Conservation (phyloP, 1,140 invertebrate species). For the Zaprionus africanus region DNA sequence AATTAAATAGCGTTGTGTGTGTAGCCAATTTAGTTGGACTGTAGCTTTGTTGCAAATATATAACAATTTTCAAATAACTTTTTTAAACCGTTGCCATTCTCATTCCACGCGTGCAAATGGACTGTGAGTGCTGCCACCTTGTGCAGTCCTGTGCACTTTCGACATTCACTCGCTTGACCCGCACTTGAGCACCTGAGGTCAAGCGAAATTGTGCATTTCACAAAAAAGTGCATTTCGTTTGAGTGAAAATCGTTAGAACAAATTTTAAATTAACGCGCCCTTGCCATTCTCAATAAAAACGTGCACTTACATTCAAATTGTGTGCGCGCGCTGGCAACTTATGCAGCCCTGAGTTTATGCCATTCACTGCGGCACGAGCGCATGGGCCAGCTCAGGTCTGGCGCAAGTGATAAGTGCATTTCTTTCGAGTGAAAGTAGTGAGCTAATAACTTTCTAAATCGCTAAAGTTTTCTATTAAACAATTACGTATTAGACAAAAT, state of each 20-base stretch:
- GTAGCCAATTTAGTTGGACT: constrained; percentile 38
- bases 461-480: constrained; percentile 33
- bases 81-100: not conserved
- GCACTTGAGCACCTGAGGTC: not conserved
- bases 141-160: constrained; percentile 9
- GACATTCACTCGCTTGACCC: constrained; percentile 14
- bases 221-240: too few relatives aligned
- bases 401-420: constrained; percentile 26
- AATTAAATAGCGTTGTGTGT: constrained; percentile 34
- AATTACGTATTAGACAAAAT: constrained; percentile 37
- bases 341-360: constrained; percentile 16
- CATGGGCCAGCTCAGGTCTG: not conserved
- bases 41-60: constrained; percentile 42
- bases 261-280: not conserved
- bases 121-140: not conserved
- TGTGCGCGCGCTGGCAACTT: not conserved
- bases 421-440: constrained; percentile 33
- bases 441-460: constrained; percentile 18
- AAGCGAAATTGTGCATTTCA: not conserved
- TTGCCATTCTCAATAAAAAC: not conserved
- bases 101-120: not conserved
- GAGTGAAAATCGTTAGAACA: not conserved
- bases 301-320: not conserved
- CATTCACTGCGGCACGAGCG: constrained; percentile 13
- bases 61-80: constrained; percentile 2